Base-by-base conservation (phyloP, 2,888 invertebrate genomes). In the Dryocosmus kuriphilus region DNA sequence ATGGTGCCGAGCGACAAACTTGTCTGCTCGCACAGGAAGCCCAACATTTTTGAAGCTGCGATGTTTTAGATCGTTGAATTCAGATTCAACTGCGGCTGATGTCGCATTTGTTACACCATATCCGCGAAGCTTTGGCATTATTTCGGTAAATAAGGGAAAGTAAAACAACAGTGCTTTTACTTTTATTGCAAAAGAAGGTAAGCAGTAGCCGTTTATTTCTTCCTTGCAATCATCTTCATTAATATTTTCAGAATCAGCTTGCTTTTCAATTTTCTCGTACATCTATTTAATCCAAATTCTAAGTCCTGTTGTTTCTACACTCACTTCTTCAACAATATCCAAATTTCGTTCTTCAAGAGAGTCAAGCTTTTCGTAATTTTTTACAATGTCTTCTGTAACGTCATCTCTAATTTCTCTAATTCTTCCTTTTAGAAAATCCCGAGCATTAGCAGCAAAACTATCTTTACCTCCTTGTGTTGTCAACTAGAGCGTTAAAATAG, bases 51-150 rank as follows among this genome's bases (percentile, higher is more conserved):
- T 65, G 16, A 82, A 65, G 16, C 76, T 60, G 8, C 80, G 78
- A 74, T 80, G 60, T 24, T 81, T 81, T 22, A 79, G n/a, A 22
- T 80, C 80, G 30, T 80, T 75, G 22, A 75, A 78, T 38, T 77
- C 80, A 2, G 78, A 77, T 67, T 81, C 78, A 35, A 81, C 76
- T 16, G 78, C 78, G 11, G 80, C 74, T 60, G 81, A 81, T 41
- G 75, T 78, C 22, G 78, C 51, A n/a, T 61, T 74, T n/a, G 35
- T 41, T 4, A 46, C 61, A 22, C 78, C 80, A 61, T 78, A 78
- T 8, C 73, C 74, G 24, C 74, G 75, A 16, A 71, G 14, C 14
- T 41, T 16, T 16, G 35, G 51, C 78, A 80, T 81, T 16, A 80
- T 75, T 35, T 74, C 74, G 3, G 75, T 65, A 51, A 65, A 78